Evolutionary conservation across 2,797 vertebrate species (phyloP), one percentile per base, ranked within the genome.

Genomic region (Ciconia nigra): DNA sequence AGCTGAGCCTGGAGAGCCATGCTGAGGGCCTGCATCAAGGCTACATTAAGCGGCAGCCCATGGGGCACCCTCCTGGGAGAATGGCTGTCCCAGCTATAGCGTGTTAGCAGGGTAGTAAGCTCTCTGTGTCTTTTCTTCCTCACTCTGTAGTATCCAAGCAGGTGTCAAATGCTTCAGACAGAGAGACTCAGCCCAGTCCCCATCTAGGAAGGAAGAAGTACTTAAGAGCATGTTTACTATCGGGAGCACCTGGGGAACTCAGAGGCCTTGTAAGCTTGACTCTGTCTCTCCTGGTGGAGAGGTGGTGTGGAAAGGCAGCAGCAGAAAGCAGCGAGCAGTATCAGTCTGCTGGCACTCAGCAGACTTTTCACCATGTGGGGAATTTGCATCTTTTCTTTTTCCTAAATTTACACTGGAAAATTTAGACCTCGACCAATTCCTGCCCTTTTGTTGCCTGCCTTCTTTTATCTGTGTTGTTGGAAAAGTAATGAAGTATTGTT

Each of bases 271-370:
- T 18, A 11, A 58, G 37, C 2, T 3, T 52, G 70, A 26, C 41
- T 83, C 18, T 11, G 15, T 29, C 55, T 67, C 58, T 76, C 4
- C 4, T 15, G 31, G 7, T 46, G 46, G 82, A 49, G 46, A 84
- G 39, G 58, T 35, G 73, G 70, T 37, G 24, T 1, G 2, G 54
- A 69, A 72, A 29, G 65, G 51, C 78, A 15, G 47, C 37, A n/a
- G 54, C 42, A 58, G 7, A 7, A 7, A 57, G 33, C 33, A 8
- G 25, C 9, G 13, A 67, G 57, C 37, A 37, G 13, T 11, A 6
- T 20, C 0, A 0, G 17, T 26, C 66, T 54, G 33, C 59, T 83
- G 85, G 51, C 2, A 1, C 57, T 41, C 41, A 26, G 44, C 52
- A 46, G 29, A 5, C 16, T 63, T 79, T 42, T 41, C 54, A 79